Evolutionary conservation across 2,113 vertebrate species (phyloP).

Genomic region (Phoenicopterus ruber): DNA sequence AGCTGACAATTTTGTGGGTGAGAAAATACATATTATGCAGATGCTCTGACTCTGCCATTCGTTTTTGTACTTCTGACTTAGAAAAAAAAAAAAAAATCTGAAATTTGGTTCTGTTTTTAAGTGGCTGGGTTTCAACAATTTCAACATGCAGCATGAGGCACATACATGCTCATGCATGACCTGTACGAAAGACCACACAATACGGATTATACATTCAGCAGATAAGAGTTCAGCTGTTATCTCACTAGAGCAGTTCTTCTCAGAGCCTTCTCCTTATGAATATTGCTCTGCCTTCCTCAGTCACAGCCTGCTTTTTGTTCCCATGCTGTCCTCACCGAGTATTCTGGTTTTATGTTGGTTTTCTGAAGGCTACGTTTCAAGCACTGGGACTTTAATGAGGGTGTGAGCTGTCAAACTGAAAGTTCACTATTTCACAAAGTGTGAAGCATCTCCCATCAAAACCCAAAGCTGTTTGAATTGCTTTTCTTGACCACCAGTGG

Average conservation of each 20-base stretch:
- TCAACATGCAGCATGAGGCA: not conserved
- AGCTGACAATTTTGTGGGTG: not conserved
- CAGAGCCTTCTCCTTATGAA: not conserved
- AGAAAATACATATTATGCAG: not conserved
- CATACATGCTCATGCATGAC: not conserved
- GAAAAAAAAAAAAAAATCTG: not conserved
- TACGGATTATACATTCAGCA: not conserved
- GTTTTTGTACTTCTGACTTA: not conserved
- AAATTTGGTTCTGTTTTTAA: not conserved
- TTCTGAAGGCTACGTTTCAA: not conserved
- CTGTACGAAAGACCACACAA: not conserved
- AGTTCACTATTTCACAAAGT: not conserved
- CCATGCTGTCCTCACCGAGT: not conserved
- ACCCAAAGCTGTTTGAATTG: not conserved
- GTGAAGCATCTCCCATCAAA: not conserved
- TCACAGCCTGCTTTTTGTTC: not conserved
- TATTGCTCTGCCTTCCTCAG: not conserved
- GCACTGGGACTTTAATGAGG: not conserved
- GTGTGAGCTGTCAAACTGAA: not conserved
- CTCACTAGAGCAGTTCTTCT: not conserved
- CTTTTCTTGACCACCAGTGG: not conserved
- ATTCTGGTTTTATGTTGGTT: not conserved
- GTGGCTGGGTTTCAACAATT: not conserved
- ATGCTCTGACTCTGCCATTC: not conserved
- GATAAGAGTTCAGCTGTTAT: not conserved